These are phyloP conservation scores for Luscinia megarhynchos DNA, from an alignment of 2,797 vertebrate genomes.

Conservation along the genomic window DNA sequence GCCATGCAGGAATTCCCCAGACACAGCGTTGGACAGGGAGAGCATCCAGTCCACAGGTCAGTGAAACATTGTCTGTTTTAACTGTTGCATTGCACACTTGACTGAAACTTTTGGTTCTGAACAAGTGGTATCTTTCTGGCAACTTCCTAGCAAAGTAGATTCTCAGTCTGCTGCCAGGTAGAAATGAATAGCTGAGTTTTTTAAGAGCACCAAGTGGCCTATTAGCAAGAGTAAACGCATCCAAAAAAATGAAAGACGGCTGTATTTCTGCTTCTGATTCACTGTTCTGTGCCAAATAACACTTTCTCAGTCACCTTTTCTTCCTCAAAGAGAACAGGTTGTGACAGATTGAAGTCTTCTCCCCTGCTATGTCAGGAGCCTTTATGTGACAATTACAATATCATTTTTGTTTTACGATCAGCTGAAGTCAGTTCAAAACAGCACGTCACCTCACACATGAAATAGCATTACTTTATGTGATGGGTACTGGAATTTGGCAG, in stretches of 20 bases:
- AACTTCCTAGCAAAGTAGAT: not conserved
- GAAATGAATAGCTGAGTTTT: constrained; percentile 15
- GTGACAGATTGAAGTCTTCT: constrained; percentile 64
- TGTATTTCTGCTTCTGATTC: constrained; percentile 49
- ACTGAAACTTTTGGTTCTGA: constrained; percentile 4
- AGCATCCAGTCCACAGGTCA: not conserved
- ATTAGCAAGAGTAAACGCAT: constrained; percentile 57
- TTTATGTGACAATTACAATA: constrained; percentile 71
- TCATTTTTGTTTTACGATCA: constrained; percentile 69
- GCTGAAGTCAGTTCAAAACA: constrained; percentile 68
- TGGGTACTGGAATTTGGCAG: constrained; percentile 54
- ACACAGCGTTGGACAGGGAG: rapidly evolving
- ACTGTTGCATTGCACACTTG: not conserved
- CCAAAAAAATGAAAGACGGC: constrained; percentile 54
- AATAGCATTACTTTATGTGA: constrained; percentile 51
- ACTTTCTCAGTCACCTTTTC: constrained; percentile 66
- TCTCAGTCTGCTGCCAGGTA: constrained; percentile 50
- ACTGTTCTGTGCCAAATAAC: constrained; percentile 48
- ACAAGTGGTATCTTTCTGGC: constrained; percentile 16
- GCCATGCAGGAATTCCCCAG: not conserved
- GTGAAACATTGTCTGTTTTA: not conserved
- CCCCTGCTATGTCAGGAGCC: constrained; percentile 58
- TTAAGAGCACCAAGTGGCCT: constrained; percentile 52
- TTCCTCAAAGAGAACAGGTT: constrained; percentile 65
- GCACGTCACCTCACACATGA: constrained; percentile 58